phyloP scores from a whole-genome alignment of 2,888 invertebrate genomes.

The Macrosoma leucophasiata region DNA sequence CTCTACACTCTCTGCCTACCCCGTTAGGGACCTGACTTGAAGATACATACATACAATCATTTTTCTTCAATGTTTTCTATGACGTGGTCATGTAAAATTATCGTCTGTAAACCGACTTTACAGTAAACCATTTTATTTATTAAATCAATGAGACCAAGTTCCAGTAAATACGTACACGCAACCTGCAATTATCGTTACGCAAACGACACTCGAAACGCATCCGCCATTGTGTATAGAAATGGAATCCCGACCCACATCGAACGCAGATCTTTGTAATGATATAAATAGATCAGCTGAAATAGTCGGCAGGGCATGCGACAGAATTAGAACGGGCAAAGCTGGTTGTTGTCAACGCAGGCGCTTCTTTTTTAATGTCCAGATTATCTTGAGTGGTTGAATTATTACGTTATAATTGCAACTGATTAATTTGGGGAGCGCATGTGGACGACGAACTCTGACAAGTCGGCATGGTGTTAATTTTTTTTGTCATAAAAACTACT shows the following conservation, averaged over 20 bases:
- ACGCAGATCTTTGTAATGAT: slow-evolving; percentile 41
- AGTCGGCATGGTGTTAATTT: no score
- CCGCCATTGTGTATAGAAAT: slow-evolving; percentile 31
- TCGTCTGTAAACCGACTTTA: slow-evolving; percentile 1
- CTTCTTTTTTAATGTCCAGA: slow-evolving; percentile 14
- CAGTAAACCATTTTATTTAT: slow-evolving; percentile 17
- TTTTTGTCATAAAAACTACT: no score
- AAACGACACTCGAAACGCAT: slow-evolving; percentile 26
- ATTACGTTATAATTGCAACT: no score
- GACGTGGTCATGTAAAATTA: no score
- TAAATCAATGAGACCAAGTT: slow-evolving; percentile 5
- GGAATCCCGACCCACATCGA: slow-evolving; percentile 61
- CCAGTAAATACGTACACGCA: no score
- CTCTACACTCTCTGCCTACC: no score
- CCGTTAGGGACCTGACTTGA: no score
- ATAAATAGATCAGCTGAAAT: slow-evolving; percentile 60
- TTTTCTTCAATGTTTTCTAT: no score
- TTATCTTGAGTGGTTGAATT: no score
- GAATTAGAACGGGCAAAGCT: slow-evolving; percentile 40
- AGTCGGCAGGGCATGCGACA: slow-evolving; percentile 54
- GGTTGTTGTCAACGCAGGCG: slow-evolving; percentile 31
- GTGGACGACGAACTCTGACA: no score
- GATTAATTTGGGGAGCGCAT: no score
- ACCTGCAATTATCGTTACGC: slow-evolving; percentile 22
- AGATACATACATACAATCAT: no score